Conservation (phyloP, 2,113 vertebrate genomes). For the Sander lucioperca region DNA sequence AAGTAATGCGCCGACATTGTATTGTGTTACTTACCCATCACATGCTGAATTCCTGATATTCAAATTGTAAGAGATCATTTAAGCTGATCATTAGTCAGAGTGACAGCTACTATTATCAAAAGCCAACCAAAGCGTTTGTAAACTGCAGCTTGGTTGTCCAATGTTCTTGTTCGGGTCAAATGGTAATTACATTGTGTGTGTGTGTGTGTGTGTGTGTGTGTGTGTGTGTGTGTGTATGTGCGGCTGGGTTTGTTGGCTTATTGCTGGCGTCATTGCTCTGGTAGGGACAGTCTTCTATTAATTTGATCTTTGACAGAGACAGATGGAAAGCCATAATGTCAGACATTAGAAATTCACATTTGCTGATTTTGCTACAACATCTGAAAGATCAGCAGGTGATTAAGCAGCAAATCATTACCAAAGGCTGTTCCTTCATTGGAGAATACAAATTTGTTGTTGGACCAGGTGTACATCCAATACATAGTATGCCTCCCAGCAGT, state of each 20-base stretch:
- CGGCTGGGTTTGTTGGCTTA: slow-evolving; percentile 4
- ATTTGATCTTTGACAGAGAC: slow-evolving; percentile 66
- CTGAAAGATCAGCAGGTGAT: slow-evolving; percentile 21
- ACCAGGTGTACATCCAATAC: slow-evolving; percentile 49
- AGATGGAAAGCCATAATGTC: slow-evolving; percentile 38
- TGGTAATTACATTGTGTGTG: slow-evolving; percentile 42
- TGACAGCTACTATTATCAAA: background rate
- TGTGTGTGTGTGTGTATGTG: slow-evolving; percentile 13
- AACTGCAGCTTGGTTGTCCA: slow-evolving; percentile 15
- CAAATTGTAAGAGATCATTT: slow-evolving; percentile 7
- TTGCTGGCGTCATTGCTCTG: slow-evolving; percentile 32
- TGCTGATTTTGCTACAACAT: slow-evolving; percentile 23
- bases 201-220: background rate
- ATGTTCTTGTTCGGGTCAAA: slow-evolving; percentile 45
- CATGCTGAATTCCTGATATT: background rate
- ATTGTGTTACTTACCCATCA: background rate
- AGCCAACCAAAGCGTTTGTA: slow-evolving; percentile 25
- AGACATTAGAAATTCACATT: slow-evolving; percentile 32
- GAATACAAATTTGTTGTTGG: slow-evolving; percentile 20
- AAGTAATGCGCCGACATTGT: background rate
- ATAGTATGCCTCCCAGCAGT: slow-evolving; percentile 47
- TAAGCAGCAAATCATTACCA: slow-evolving; percentile 13
- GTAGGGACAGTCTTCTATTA: slow-evolving; percentile 17
- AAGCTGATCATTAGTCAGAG: background rate
- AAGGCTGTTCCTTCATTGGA: slow-evolving; percentile 1